Evolutionary conservation across 2,113 vertebrate species (phyloP).

Genomic region (Nansenia antarctica): DNA sequence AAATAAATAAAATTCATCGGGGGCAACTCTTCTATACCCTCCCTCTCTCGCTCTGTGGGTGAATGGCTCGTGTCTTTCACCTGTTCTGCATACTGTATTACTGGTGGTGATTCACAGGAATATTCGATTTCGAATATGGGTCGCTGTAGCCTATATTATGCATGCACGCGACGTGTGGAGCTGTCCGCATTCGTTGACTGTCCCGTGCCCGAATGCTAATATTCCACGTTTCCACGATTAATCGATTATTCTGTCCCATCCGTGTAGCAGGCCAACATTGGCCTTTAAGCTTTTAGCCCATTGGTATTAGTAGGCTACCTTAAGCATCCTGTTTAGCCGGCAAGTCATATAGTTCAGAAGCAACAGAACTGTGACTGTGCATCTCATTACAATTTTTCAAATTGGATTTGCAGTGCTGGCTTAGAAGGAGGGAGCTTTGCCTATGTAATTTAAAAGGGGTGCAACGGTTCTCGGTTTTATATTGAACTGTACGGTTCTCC

Average conservation of each 20-base stretch:
- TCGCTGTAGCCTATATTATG: slow-evolving; percentile 43
- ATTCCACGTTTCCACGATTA: background rate
- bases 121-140: slow-evolving; percentile 68
- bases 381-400: slow-evolving; percentile 3
- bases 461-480: too few species aligned
- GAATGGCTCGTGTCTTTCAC: slow-evolving; percentile 63
- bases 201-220: background rate
- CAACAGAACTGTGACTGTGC: background rate
- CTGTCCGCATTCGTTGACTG: background rate
- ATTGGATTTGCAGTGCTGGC: slow-evolving; percentile 20
- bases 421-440: slow-evolving; percentile 29
- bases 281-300: background rate
- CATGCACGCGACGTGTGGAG: slow-evolving; percentile 33
- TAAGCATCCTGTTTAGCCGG: too few species aligned
- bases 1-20: slow-evolving; percentile 69
- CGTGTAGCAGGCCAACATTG: background rate
- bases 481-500: too few species aligned
- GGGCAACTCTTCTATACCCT: slow-evolving; percentile 65
- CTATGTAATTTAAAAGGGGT: slow-evolving; percentile 30
- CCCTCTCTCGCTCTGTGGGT: slow-evolving; percentile 54
- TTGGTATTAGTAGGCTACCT: background rate
- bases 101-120: slow-evolving; percentile 66
- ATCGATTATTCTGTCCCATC: too few species aligned
- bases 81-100: slow-evolving; percentile 74
- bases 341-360: background rate